Percentiles rank a stretch among this genome's conserved stretches.
phyloP scores from a whole-genome alignment of 2,797 vertebrate genomes.

The Naso thynnoides region DNA sequence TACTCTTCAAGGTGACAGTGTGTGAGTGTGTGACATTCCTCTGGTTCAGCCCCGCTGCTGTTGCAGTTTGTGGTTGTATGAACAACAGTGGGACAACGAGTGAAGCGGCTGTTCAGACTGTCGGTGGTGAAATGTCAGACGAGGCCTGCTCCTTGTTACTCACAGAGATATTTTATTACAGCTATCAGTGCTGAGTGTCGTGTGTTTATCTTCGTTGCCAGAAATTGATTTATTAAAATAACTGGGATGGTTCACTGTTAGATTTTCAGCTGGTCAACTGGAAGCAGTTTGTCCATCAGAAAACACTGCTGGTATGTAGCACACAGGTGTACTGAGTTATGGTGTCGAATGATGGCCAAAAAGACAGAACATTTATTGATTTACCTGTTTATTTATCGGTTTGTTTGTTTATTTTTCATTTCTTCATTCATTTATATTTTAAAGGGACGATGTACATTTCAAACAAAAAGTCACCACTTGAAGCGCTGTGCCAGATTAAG shows the following conservation, averaged over 20 bases:
- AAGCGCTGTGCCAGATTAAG: no score
- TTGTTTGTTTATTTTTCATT: no score
- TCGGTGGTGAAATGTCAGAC: slow-evolving; percentile 45
- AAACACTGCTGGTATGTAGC: background rate
- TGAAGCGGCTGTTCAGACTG: slow-evolving; percentile 46
- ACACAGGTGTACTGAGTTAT: no score
- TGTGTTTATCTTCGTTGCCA: slow-evolving; percentile 47
- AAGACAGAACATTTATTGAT: no score
- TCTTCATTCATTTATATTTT: no score
- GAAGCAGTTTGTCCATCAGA: background rate
- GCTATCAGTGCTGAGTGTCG: slow-evolving; percentile 58
- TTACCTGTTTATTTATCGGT: no score
- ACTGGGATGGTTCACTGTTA: background rate
- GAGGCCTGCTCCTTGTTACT: slow-evolving; percentile 45
- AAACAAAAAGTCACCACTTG: no score
- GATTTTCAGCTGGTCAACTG: slow-evolving; percentile 12
- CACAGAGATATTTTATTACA: slow-evolving; percentile 61
- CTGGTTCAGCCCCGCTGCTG: slow-evolving; percentile 17
- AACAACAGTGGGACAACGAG: slow-evolving; percentile 42
- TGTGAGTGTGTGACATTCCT: slow-evolving; percentile 55
- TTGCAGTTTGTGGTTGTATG: slow-evolving; percentile 36
- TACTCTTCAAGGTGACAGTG: slow-evolving; percentile 22
- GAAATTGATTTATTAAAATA: slow-evolving; percentile 11
- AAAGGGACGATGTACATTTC: no score
- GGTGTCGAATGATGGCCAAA: no score